Evolutionary conservation across 2,113 vertebrate species (phyloP), one percentile per base, ranked within the genome.

Genomic region (Lagenorhynchus albirostris): DNA sequence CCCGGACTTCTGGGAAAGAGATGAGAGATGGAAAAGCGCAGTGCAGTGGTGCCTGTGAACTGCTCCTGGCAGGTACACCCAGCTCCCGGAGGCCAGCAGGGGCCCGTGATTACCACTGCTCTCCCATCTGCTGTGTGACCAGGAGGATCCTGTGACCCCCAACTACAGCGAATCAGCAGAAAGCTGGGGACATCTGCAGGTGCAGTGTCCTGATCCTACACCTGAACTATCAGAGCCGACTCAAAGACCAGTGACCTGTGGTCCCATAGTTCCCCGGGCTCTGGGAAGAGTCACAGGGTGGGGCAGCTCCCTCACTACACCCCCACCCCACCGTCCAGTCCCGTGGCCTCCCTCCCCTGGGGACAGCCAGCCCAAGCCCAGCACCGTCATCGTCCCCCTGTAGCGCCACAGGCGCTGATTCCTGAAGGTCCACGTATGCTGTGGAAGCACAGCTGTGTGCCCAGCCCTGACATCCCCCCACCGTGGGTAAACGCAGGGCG

Each of bases 121-220:
- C 50, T 44, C 18, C 8, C 44, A 26, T 4, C 44, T 21, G 9
- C 31, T 50, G 81, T 41, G 60, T 3, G 13, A 33, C 41, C 36
- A 21, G 63, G 50, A 50, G 8, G 23, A 41, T 25, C 18, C 67
- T 53, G 21, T 36, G 29, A 67, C 26, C n/a, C n/a, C 17, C 14
- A 20, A 41, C 5, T 20, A 38, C 29, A 7, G 29, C 3, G 31
- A 58, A 33, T 18, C 23, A 10, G 20, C 58, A 77, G 11, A 53
- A 12, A 53, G 15, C 36, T n/a, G 23, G 60, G 55, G 58, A 44
- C 11, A 12, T 21, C 14, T 14, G 1, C 8, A 29, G 26, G 47
- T 68, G 10, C 65, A 5, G 1, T 1, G 1, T 29, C 38, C 1
- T n/a, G 41, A 41, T 3, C 18, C 11, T 2, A 23, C 71, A 31